A percentile compares a stretch with the other conserved stretches of the same genome.
These are phyloP conservation scores for Gymnorhina tibicen DNA, from an alignment of 2,113 vertebrate species.

Conservation along the genomic window DNA sequence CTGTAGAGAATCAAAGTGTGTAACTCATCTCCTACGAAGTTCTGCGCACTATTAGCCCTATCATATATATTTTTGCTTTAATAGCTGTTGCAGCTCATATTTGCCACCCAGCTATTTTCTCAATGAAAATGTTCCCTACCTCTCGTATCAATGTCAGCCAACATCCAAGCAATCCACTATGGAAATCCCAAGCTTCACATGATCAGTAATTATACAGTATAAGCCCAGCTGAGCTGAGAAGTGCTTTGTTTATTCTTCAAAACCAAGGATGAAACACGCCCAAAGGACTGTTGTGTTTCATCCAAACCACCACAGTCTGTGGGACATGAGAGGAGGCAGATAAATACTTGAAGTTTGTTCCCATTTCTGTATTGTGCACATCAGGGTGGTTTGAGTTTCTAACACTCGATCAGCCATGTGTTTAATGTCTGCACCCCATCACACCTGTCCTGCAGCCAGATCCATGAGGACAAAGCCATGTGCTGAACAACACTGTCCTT, in stretches of 20 bases:
- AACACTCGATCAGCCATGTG: not conserved
- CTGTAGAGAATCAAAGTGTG: not conserved
- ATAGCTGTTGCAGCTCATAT: not conserved
- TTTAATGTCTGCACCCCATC: not conserved
- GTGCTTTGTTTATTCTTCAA: not conserved
- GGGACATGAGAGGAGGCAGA: not conserved
- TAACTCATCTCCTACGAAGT: not conserved
- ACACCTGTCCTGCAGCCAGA: not conserved
- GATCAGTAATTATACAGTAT: not conserved
- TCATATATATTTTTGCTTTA: not conserved
- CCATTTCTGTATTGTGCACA: not conserved
- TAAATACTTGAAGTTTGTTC: not conserved
- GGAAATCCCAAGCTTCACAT: not conserved
- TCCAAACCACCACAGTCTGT: not conserved
- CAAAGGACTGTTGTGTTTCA: not conserved
- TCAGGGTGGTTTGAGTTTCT: not conserved
- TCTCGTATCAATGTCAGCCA: fast-evolving
- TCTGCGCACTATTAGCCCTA: not conserved
- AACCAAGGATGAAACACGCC: not conserved
- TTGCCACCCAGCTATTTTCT: not conserved
- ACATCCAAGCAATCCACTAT: not conserved
- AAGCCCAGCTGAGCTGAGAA: not conserved
- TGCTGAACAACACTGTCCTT: not conserved
- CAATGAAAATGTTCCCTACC: not conserved
- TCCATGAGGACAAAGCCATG: fast-evolving